Percentiles rank a stretch among this genome's conserved stretches.
These are phyloP conservation scores for Notodonta dromedarius DNA, from an alignment of 2,888 invertebrate species.

Conservation along the genomic window DNA sequence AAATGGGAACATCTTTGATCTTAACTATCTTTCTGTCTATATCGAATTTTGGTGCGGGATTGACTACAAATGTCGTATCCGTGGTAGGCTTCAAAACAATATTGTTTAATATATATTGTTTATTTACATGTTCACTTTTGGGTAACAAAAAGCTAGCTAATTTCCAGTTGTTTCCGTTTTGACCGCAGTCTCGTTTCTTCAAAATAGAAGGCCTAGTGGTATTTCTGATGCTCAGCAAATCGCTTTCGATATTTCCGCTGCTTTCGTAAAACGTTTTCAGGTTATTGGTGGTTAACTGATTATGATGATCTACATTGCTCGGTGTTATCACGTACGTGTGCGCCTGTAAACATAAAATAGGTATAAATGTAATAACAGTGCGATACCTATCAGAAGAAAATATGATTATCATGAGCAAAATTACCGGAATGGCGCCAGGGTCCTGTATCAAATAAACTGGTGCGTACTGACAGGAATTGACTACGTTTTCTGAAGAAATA, in stretches of 20 bases:
- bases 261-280: slow-evolving; percentile 79
- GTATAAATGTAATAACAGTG: not conserved
- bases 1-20: slow-evolving; percentile 61
- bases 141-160: slow-evolving; percentile 72
- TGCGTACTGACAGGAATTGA: slow-evolving; percentile 75
- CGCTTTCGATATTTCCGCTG: slow-evolving; percentile 75
- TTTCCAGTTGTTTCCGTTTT: slow-evolving; percentile 71
- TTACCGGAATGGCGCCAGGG: slow-evolving; percentile 73
- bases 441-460: slow-evolving; percentile 76
- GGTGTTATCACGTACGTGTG: slow-evolving; percentile 66
- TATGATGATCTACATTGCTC: slow-evolving; percentile 52
- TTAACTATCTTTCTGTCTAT: slow-evolving; percentile 73
- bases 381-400: not conserved
- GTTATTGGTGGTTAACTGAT: slow-evolving; percentile 66
- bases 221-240: slow-evolving; percentile 49
- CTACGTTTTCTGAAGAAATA: slow-evolving; percentile 64
- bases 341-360: slow-evolving; percentile 49
- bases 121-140: slow-evolving; percentile 58
- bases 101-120: slow-evolving; percentile 55
- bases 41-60: slow-evolving; percentile 62
- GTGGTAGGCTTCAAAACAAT: slow-evolving; percentile 59
- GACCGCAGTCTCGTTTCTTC: slow-evolving; percentile 57
- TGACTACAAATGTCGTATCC: slow-evolving; percentile 19
- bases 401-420: slow-evolving; percentile 8
- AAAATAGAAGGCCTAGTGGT: slow-evolving; percentile 54